Evolutionary conservation across 2,113 vertebrate species (phyloP).

Genomic region (Entelurus aequoreus): DNA sequence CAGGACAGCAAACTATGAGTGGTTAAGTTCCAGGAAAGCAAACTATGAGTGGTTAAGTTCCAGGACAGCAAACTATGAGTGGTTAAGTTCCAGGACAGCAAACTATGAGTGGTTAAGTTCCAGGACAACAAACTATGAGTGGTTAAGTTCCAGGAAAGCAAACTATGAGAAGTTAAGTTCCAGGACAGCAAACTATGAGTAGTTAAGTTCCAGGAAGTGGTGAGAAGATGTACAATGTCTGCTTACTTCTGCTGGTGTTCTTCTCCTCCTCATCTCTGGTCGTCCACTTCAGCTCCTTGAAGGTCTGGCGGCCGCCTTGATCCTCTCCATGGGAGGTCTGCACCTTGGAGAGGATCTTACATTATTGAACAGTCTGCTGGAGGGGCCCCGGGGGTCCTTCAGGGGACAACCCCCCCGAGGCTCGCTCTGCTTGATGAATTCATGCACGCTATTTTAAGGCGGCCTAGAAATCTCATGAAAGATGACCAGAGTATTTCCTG

Average conservation of each 20-base stretch:
- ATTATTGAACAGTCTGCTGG: slow-evolving; percentile 68
- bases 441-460: slow-evolving; percentile 59
- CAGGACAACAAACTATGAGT: too few relatives aligned
- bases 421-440: slow-evolving; percentile 53
- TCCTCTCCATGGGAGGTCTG: slow-evolving; percentile 41
- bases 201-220: too few relatives aligned
- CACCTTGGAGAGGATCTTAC: slow-evolving; percentile 57
- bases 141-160: too few relatives aligned
- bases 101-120: too few relatives aligned
- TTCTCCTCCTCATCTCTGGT: slow-evolving; percentile 71
- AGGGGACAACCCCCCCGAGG: slow-evolving; percentile 63
- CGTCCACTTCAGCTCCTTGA: slow-evolving; percentile 49
- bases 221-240: background rate
- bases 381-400: slow-evolving; percentile 61
- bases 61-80: too few relatives aligned
- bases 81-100: too few relatives aligned
- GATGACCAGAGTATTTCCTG: slow-evolving; percentile 52
- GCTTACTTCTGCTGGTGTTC: slow-evolving; percentile 83
- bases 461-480: slow-evolving; percentile 70
- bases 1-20: too few relatives aligned
- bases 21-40: too few relatives aligned
- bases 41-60: too few relatives aligned
- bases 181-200: too few relatives aligned
- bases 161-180: too few relatives aligned
- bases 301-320: slow-evolving; percentile 40